Evolutionary conservation across 1,140 invertebrate species (phyloP).

Genomic region (Drosophila tani): DNA sequence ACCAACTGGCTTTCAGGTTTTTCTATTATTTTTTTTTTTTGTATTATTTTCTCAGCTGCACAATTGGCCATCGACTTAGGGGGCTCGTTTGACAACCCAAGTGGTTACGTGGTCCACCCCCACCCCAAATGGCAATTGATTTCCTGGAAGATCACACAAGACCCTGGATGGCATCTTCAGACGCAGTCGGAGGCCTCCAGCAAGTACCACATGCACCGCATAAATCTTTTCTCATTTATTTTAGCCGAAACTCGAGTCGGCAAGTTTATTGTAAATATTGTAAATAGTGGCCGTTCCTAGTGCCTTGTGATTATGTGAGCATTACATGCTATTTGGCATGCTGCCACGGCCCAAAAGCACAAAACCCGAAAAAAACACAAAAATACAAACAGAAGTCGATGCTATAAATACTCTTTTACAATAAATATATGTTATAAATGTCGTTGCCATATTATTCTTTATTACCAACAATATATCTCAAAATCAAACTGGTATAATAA

Average conservation of each 20-base stretch:
- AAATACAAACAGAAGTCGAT: not conserved
- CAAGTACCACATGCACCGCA: constrained; percentile 72
- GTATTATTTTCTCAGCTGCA: constrained; percentile 48
- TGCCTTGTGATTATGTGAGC: constrained; percentile 58
- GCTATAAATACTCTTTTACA: not conserved
- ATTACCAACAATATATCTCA: too few species aligned
- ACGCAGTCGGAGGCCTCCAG: constrained; percentile 30
- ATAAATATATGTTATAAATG: too few species aligned
- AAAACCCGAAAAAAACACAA: not conserved
- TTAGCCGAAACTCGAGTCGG: constrained; percentile 52
- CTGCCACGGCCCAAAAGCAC: constrained; percentile 42
- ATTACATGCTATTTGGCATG: constrained; percentile 70
- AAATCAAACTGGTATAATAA: not conserved
- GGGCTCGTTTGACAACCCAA: constrained; percentile 73
- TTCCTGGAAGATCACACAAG: constrained; percentile 67
- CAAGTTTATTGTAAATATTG: constrained; percentile 47
- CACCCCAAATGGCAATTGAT: constrained; percentile 41
- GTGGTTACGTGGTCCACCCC: constrained; percentile 70
- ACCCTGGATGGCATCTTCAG: constrained; percentile 72
- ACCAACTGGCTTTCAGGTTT: constrained; percentile 48
- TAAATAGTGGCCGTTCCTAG: constrained; percentile 49
- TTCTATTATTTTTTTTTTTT: constrained; percentile 21
- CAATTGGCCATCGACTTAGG: constrained; percentile 66
- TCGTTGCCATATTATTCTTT: too few species aligned
- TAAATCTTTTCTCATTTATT: constrained; percentile 76